Conservation (phyloP, 2,113 vertebrate genomes). For the Ctenomys sociabilis region DNA sequence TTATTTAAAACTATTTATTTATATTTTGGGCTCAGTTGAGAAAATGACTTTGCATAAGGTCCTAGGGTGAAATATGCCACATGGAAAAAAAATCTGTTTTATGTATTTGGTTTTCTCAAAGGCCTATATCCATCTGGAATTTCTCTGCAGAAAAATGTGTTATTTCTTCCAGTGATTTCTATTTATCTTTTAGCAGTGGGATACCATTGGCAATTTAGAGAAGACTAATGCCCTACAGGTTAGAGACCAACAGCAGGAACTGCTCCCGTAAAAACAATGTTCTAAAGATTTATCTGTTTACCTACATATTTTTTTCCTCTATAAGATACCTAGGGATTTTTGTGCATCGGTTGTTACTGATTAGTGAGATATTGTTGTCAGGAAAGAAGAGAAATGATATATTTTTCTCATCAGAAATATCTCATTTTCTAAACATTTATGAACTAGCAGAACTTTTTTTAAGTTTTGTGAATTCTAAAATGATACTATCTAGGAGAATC, state of each 20-base stretch:
- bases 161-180: slow-evolving; percentile 85
- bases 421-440: slow-evolving; percentile 78
- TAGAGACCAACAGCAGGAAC: slow-evolving; percentile 86
- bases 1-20: slow-evolving; percentile 74
- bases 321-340: slow-evolving; percentile 85
- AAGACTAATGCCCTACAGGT: slow-evolving; percentile 87
- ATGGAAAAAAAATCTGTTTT: slow-evolving; percentile 80
- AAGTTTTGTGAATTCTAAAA: slow-evolving; percentile 69
- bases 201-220: slow-evolving; percentile 84
- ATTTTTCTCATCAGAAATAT: slow-evolving; percentile 74
- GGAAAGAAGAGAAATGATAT: slow-evolving; percentile 74
- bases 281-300: slow-evolving; percentile 89
- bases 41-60: slow-evolving; percentile 68
- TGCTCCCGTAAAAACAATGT: slow-evolving; percentile 87
- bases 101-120: slow-evolving; percentile 83
- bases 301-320: slow-evolving; percentile 85
- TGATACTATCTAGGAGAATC: slow-evolving; percentile 65
- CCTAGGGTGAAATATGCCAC: slow-evolving; percentile 75
- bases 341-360: slow-evolving; percentile 85
- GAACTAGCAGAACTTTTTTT: slow-evolving; percentile 57
- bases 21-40: slow-evolving; percentile 71
- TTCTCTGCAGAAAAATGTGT: slow-evolving; percentile 82
- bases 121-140: slow-evolving; percentile 80
- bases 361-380: slow-evolving; percentile 83
- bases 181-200: slow-evolving; percentile 86